phyloP scores from a whole-genome alignment of 1,140 invertebrate genomes.

The Orchesella cincta region DNA sequence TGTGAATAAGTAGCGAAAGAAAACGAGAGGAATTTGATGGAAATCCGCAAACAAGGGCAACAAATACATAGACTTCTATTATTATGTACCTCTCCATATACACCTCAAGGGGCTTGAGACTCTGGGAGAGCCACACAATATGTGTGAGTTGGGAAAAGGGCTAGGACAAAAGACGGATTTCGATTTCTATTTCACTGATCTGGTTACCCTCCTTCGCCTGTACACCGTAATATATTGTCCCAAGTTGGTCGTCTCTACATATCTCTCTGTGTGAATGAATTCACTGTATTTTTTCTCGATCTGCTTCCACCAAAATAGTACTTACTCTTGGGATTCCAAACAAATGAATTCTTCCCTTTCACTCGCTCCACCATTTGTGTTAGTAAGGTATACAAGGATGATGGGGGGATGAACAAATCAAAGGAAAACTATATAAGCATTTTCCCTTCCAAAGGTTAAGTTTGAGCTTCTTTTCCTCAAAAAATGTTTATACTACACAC shows the following conservation, averaged over 20 bases:
- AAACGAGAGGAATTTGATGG: neutral
- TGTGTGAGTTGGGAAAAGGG: neutral
- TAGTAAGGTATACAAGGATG: too few species aligned
- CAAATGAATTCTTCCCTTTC: constrained; percentile 20
- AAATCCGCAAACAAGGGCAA: constrained; percentile 10
- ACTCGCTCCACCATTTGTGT: too few species aligned
- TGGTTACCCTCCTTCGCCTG: neutral
- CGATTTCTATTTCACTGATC: neutral
- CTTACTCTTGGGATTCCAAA: constrained; percentile 5
- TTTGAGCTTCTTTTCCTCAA: neutral
- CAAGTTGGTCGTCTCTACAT: neutral
- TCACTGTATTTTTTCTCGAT: neutral
- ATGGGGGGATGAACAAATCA: constrained; percentile 10
- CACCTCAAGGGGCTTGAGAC: neutral
- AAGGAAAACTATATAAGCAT: too few species aligned
- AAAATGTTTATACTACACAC: constrained; percentile 15
- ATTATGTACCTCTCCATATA: neutral
- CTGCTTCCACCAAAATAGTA: neutral
- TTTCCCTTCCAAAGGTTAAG: neutral
- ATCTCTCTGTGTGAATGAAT: neutral
- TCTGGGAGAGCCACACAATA: neutral
- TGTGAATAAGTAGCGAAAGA: too few species aligned
- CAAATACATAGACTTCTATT: constrained; percentile 3
- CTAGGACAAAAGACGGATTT: constrained; percentile 19
- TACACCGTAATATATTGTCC: too few species aligned